Evolutionary conservation across 2,888 invertebrate species (phyloP), one percentile per base, ranked within the genome.

Genomic region (Cerastis rubricosa): DNA sequence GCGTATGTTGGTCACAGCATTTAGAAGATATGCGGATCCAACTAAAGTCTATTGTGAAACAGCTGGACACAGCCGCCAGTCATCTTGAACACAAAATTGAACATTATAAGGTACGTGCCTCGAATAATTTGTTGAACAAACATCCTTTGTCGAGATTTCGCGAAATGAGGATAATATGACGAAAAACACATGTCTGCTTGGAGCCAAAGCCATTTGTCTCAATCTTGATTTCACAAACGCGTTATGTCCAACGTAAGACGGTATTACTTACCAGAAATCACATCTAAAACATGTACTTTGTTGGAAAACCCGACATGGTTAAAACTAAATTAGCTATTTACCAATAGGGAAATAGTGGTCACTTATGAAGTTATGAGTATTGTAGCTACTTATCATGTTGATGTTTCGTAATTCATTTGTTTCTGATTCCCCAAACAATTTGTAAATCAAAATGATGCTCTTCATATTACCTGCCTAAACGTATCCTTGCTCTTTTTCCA

Each of bases 1-100:
- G 94, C 22, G 92, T 97, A 12, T 98, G 98, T 90, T 97, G 97
- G 97, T 93, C 95, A 9, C 96, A 96, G 59, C 98, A 98, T 89
- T 92, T 97, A 76, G 95, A 96, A 40, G 97, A 97, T 78, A 94
- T 98, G 92, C 95, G 97, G 86, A 95, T 95, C 40, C 97, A 97
- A 90, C 93, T 98, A 35, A 91, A 92, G 35, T 94, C 96, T n/a
- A 96, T 98, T 71, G 87, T 96, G 57, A 97, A 97, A 85, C 97
- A 97, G 89, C 92, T 98, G 17, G 95, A 97, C 74, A 96, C 97
- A 1, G 97, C 97, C 0, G 90, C 95, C 25, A 93, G 90, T 78
- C 94, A 97, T 78, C 94, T 98, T 51, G 93, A 97, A 51, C 97
- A 97, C 86, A 97, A 97, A 92, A 93, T 97, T 78, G 96, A 97